These are phyloP conservation scores for Campoletis sonorensis DNA, from an alignment of 1,140 invertebrate species.

Conservation along the genomic window DNA sequence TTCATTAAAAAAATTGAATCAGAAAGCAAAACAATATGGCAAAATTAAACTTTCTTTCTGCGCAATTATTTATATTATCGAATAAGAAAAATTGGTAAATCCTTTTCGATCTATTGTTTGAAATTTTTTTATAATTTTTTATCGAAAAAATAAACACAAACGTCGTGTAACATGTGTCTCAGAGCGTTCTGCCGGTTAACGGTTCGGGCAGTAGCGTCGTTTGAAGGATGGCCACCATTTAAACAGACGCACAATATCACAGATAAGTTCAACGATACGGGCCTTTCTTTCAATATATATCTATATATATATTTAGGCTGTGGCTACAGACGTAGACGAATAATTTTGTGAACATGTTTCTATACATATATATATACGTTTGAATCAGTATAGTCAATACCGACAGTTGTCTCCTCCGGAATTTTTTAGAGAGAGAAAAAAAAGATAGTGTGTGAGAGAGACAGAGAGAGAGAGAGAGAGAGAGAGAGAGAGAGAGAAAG, in stretches of 20 bases:
- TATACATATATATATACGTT: not conserved
- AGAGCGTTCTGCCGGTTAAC: constrained; percentile 61
- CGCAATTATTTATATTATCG: no score
- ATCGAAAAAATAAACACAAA: not conserved
- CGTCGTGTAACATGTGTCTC: constrained; percentile 62
- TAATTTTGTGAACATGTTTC: not conserved
- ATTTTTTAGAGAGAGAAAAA: constrained; percentile 45
- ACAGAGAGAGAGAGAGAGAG: not conserved
- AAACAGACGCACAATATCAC: constrained; percentile 41
- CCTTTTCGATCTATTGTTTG: no score
- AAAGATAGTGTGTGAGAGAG: constrained; percentile 30
- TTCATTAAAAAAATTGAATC: no score
- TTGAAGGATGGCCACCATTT: constrained; percentile 20
- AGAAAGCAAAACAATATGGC: no score
- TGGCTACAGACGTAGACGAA: not conserved
- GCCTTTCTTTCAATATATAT: not conserved
- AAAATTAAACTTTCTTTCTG: no score
- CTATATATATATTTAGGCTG: not conserved
- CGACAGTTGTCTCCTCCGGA: constrained; percentile 36
- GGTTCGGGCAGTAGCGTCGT: constrained; percentile 56
- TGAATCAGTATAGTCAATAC: constrained; percentile 45
- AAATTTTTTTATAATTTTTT: no score
- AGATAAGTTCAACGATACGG: constrained; percentile 21
- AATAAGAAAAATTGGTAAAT: no score
- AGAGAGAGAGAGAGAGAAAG: constrained; percentile 30